Conservation (phyloP, 2,113 vertebrate genomes). For the Salvelinus namaycush region DNA sequence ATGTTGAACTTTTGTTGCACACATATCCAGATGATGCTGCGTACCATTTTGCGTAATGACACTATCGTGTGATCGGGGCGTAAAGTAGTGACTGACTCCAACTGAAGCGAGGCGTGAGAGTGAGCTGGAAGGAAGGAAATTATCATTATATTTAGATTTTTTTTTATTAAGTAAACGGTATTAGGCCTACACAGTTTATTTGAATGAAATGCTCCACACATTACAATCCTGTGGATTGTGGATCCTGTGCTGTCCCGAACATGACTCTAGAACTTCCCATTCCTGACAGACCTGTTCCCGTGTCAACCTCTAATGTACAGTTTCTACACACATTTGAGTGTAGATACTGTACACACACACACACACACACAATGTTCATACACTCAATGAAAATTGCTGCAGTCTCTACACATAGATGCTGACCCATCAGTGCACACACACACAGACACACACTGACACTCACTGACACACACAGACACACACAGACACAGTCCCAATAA, state of each 20-base stretch:
- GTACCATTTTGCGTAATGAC: too few species aligned
- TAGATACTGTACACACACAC: constrained; percentile 14
- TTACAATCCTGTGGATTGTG: not conserved
- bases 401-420: constrained; percentile 28
- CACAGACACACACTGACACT: not conserved
- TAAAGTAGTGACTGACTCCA: too few species aligned
- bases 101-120: too few species aligned
- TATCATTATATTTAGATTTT: not conserved
- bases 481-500: constrained; percentile 35
- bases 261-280: too few species aligned
- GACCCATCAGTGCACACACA: constrained; percentile 27
- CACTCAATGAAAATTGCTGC: constrained; percentile 12
- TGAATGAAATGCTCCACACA: not conserved
- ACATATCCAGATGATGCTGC: too few species aligned
- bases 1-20: too few species aligned
- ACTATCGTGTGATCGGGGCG: too few species aligned
- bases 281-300: too few species aligned
- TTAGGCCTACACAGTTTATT: too few species aligned
- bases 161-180: not conserved
- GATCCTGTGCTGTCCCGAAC: too few species aligned
- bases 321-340: not conserved
- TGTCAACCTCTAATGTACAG: too few species aligned
- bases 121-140: not conserved
- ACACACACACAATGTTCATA: constrained; percentile 19
- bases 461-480: constrained; percentile 32